phyloP scores from a whole-genome alignment of 2,888 invertebrate genomes.

The Caenorhabditis parvicauda region DNA sequence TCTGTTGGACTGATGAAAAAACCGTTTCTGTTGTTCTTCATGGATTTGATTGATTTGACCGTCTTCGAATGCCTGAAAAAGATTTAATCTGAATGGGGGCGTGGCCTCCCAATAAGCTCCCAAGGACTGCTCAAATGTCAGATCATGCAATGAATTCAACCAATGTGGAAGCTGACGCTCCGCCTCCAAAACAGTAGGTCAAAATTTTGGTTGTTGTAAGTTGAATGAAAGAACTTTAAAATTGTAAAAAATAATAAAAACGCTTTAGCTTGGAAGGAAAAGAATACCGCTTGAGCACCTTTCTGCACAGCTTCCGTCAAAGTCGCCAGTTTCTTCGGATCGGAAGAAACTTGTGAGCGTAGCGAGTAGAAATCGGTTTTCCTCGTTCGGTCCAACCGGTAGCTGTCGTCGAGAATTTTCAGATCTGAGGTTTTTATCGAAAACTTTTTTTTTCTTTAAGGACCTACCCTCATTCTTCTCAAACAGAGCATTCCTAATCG shows the following conservation, averaged over 20 bases:
- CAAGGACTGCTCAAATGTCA: too few species aligned
- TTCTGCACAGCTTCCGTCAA: constrained; percentile 33
- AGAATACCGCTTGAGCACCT: constrained; percentile 40
- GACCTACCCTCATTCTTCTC: constrained; percentile 58
- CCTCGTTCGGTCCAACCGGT: constrained; percentile 63
- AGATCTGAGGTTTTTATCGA: constrained; percentile 56
- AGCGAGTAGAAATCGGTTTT: constrained; percentile 43
- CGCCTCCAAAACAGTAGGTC: too few species aligned
- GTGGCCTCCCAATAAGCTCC: constrained; percentile 1
- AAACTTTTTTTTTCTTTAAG: not conserved
- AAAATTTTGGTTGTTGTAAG: too few species aligned
- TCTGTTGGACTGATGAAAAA: too few species aligned
- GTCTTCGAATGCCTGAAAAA: constrained; percentile 43
- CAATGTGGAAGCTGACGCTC: not conserved
- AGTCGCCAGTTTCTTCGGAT: constrained; percentile 20
- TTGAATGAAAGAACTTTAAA: not conserved
- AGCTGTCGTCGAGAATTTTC: constrained; percentile 63
- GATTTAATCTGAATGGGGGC: not conserved
- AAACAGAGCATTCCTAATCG: constrained; percentile 58
- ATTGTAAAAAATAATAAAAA: constrained; percentile 5
- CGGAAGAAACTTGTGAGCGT: constrained; percentile 13
- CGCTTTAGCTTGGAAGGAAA: constrained; percentile 1
- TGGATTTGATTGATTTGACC: constrained; percentile 45
- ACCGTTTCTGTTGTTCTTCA: constrained; percentile 42
- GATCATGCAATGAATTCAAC: too few species aligned